A percentile compares a stretch with the other conserved stretches of the same genome.
These are phyloP conservation scores for Gallinago undulata DNA, from an alignment of 2,113 vertebrate genomes.

Conservation along the genomic window DNA sequence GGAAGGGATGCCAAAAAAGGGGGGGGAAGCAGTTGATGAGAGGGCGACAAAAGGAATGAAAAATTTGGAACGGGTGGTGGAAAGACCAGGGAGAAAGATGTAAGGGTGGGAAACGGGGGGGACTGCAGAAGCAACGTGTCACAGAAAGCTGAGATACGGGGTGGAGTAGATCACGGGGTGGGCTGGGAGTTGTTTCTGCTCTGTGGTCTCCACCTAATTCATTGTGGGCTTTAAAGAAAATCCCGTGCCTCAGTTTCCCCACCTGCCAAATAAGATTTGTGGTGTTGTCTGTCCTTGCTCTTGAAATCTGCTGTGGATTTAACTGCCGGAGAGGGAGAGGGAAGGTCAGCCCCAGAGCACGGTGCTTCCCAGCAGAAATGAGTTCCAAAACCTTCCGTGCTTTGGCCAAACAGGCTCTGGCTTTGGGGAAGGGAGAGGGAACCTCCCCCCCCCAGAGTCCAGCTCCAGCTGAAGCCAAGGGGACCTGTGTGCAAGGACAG, in stretches of 20 bases:
- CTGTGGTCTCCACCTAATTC: rapidly evolving
- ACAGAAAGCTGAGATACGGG: rapidly evolving
- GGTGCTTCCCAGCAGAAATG: background rate
- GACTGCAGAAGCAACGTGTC: background rate
- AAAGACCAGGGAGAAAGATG: background rate
- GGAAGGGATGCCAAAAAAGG: background rate
- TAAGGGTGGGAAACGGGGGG: rapidly evolving
- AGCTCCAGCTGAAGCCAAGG: background rate
- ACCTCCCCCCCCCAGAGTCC: too few relatives aligned
- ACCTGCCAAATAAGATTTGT: background rate
- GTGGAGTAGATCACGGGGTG: rapidly evolving
- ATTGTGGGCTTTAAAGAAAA: background rate
- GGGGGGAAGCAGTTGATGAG: rapidly evolving
- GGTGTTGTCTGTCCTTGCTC: background rate
- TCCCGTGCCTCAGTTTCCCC: background rate
- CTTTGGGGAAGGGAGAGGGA: background rate
- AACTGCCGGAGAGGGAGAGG: background rate
- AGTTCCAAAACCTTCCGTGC: background rate
- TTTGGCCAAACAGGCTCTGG: background rate
- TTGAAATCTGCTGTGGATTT: background rate
- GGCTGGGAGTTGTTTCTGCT: background rate
- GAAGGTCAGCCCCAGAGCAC: rapidly evolving
- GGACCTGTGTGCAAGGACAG: too few relatives aligned
- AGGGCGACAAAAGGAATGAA: background rate
- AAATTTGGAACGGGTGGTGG: background rate